A percentile compares a stretch with the other conserved stretches of the same genome.
Evolutionary conservation across 1,140 invertebrate species (phyloP).

Genomic region (Helicoverpa armigera): DNA sequence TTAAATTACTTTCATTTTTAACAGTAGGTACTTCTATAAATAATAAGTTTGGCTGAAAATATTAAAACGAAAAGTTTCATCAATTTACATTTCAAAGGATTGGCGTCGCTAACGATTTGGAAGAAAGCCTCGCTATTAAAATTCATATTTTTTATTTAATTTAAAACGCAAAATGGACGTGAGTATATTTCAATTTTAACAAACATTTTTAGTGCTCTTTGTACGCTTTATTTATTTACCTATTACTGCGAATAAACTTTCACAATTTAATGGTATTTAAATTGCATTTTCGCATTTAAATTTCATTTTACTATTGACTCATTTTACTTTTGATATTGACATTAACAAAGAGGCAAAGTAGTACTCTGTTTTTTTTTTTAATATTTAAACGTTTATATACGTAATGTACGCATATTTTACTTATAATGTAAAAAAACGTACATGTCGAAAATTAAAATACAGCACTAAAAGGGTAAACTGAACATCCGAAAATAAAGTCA

Average conservation of each 20-base stretch:
- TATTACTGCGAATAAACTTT: too few relatives aligned
- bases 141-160: background rate
- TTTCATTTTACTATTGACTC: too few relatives aligned
- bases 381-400: too few relatives aligned
- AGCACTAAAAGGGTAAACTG: constrained; percentile 1
- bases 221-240: too few relatives aligned
- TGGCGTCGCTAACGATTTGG: constrained; percentile 1
- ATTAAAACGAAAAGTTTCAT: constrained; percentile 5
- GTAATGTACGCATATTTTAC: background rate
- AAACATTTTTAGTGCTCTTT: too few relatives aligned
- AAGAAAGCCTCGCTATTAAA: background rate
- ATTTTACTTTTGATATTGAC: too few relatives aligned
- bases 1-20: background rate
- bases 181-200: too few relatives aligned
- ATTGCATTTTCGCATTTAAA: too few relatives aligned
- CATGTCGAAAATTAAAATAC: background rate
- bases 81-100: constrained; percentile 32
- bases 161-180: too few relatives aligned
- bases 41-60: background rate
- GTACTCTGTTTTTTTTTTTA: too few relatives aligned
- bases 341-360: too few relatives aligned
- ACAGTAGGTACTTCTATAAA: background rate
- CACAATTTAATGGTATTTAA: too few relatives aligned
- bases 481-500: constrained; percentile 28
- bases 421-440: constrained; percentile 1